Evolutionary conservation across 2,888 invertebrate genomes (phyloP).

Genomic region (Hemaris fuciformis): DNA sequence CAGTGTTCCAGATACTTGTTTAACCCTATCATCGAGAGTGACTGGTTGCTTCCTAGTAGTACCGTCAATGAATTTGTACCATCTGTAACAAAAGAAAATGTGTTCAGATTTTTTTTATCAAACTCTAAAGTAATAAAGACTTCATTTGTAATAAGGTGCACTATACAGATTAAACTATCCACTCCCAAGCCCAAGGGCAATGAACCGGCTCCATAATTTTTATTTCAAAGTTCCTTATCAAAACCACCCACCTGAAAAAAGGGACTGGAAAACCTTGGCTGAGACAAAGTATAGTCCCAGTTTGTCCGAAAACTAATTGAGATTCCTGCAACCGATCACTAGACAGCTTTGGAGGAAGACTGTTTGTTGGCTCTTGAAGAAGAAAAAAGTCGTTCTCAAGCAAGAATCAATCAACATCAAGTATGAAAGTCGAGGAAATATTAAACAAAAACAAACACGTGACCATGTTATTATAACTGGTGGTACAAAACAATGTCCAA

Average conservation of each 20-base stretch:
- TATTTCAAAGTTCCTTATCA: constrained; percentile 11
- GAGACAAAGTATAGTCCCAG: constrained; percentile 83
- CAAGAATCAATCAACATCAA: constrained; percentile 9
- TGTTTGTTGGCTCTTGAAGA: constrained; percentile 85
- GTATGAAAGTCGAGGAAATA: constrained; percentile 5
- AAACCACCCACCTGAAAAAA: constrained; percentile 84
- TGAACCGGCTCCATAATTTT: neutral
- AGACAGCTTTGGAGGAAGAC: constrained; percentile 84
- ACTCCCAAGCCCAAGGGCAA: neutral
- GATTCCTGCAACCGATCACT: constrained; percentile 80
- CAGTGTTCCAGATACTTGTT: constrained; percentile 96
- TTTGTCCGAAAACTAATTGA: constrained; percentile 50
- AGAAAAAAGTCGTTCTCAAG: constrained; percentile 35
- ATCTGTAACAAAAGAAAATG: constrained; percentile 87
- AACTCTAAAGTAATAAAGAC: neutral
- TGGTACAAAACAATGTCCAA: constrained; percentile 17
- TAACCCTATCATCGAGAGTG: constrained; percentile 92
- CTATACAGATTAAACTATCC: neutral
- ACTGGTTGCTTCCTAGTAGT: constrained; percentile 93
- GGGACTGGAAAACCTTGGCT: constrained; percentile 89
- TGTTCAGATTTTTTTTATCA: constrained; percentile 39
- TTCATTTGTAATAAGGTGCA: neutral
- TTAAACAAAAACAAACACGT: neutral
- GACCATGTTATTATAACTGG: constrained; percentile 7
- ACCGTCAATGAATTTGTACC: constrained; percentile 96